Base-by-base conservation (phyloP, 2,888 invertebrate genomes). In the Cepaea hortensis region DNA sequence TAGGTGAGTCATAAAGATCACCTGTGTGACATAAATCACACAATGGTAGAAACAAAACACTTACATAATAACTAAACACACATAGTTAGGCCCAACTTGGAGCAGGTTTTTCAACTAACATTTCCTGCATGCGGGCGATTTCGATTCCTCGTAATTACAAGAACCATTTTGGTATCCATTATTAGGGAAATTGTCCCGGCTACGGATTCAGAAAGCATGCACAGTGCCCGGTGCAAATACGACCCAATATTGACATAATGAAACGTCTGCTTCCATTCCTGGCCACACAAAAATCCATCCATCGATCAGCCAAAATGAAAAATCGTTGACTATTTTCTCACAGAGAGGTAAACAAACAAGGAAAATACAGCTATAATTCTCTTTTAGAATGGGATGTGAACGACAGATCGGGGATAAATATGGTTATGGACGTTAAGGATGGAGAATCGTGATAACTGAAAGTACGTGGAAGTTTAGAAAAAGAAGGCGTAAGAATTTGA, bases 251-350 rank as follows among this genome's bases (percentile, higher is more conserved):
- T 62, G 79, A 79, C 79, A 46, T 62, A 62, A 79, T 35, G 23
- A 46, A 35, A 35, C 62, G 62, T 46, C 62, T 62, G 46, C 23
- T 79, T 61, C 62, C 79, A 79, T 79, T 79, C 15, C 6, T 18
- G 46, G 79, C 79, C 7, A 6, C 68, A 65, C 15, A 79, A 35
- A 18, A 61, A 79, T 79, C 62, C 3, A 79, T 62, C 62, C 23
- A 79, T 62, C 62, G 62, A 79, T 79, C 77, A 11, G 77, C n/a
- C 55, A 61, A 61, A 77, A 77, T 77, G n/a, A 46, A 20, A 77
- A 77, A 77, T 77, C 55, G 48, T 13, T 77, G 61, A 77, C 50
- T 46, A 61, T 77, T 55, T 77, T 55, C 50, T 48, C 77, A 18
- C 20, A 20, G 23, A 55, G 61, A 55, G 11, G 77, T 77, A 77